These are phyloP conservation scores for Amazonetta brasiliensis DNA, from an alignment of 2,797 vertebrate genomes.

Conservation along the genomic window DNA sequence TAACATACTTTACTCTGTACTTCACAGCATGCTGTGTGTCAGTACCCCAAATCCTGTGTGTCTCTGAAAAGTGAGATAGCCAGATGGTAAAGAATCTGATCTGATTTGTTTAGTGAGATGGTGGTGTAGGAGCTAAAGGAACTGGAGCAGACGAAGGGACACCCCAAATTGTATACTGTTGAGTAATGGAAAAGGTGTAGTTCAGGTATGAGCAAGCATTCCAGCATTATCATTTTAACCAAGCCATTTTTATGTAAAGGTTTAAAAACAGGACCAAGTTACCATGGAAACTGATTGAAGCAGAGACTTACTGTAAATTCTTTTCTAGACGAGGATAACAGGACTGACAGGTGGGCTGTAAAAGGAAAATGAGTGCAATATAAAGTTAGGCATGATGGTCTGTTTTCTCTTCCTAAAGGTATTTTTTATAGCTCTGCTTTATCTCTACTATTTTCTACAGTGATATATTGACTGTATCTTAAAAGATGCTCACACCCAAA, in stretches of 20 bases:
- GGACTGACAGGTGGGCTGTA: conserved; percentile 49
- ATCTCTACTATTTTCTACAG: conserved; percentile 6
- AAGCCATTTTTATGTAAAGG: conserved; percentile 38
- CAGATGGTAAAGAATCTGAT: not conserved
- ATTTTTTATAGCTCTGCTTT: conserved; percentile 21
- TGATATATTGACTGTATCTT: not conserved
- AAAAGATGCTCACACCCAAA: not conserved
- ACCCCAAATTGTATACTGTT: not conserved
- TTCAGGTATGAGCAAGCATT: not conserved
- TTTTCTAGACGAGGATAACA: conserved; percentile 38
- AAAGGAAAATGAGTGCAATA: conserved; percentile 26
- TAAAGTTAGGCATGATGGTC: not conserved
- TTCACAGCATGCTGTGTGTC: not conserved
- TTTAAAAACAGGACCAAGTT: conserved; percentile 52
- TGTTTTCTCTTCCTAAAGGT: conserved; percentile 8
- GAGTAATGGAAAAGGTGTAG: not conserved
- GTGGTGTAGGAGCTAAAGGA: not conserved
- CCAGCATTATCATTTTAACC: conserved; percentile 41
- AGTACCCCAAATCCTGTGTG: not conserved
- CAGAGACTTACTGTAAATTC: conserved; percentile 49
- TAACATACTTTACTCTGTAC: not conserved
- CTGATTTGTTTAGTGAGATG: not conserved
- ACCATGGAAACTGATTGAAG: conserved; percentile 67
- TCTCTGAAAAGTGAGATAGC: not conserved
- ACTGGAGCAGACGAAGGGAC: not conserved